These are phyloP conservation scores for Odontocerum albicorne DNA, from an alignment of 2,888 invertebrate genomes.

Conservation along the genomic window DNA sequence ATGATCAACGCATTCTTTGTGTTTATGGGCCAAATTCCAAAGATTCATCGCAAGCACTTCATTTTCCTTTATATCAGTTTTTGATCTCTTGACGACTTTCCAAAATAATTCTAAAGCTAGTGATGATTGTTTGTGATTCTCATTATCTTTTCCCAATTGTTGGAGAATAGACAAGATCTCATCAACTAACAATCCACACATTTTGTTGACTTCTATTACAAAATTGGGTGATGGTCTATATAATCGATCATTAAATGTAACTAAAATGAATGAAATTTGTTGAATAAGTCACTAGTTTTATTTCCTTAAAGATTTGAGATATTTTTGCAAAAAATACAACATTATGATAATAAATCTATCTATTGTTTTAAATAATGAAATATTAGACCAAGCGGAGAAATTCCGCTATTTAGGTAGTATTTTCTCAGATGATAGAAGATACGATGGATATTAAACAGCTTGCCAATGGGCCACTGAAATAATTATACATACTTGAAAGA, in stretches of 20 bases:
- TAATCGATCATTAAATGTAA: slow-evolving; percentile 89
- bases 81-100: slow-evolving; percentile 65
- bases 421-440: too few relatives aligned
- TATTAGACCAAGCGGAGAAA: too few relatives aligned
- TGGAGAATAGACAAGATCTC: slow-evolving; percentile 73
- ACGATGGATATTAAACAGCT: too few relatives aligned
- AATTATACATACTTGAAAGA: too few relatives aligned
- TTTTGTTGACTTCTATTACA: slow-evolving; percentile 74
- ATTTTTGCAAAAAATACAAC: too few relatives aligned
- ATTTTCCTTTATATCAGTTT: slow-evolving; percentile 63
- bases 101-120: slow-evolving; percentile 75
- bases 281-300: too few relatives aligned
- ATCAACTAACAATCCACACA: slow-evolving; percentile 75
- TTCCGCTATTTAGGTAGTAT: too few relatives aligned
- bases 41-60: slow-evolving; percentile 74
- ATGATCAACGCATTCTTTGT: slow-evolving; percentile 55
- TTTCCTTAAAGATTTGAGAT: too few relatives aligned
- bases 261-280: too few relatives aligned
- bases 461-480: too few relatives aligned
- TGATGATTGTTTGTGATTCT: slow-evolving; percentile 68
- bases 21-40: slow-evolving; percentile 78
- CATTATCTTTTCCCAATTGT: slow-evolving; percentile 66
- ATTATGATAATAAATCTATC: too few relatives aligned
- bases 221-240: slow-evolving; percentile 91
- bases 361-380: too few relatives aligned